Evolutionary conservation across 1,140 invertebrate species (phyloP), one percentile per base, ranked within the genome.

Genomic region (Agrypnia vestita): DNA sequence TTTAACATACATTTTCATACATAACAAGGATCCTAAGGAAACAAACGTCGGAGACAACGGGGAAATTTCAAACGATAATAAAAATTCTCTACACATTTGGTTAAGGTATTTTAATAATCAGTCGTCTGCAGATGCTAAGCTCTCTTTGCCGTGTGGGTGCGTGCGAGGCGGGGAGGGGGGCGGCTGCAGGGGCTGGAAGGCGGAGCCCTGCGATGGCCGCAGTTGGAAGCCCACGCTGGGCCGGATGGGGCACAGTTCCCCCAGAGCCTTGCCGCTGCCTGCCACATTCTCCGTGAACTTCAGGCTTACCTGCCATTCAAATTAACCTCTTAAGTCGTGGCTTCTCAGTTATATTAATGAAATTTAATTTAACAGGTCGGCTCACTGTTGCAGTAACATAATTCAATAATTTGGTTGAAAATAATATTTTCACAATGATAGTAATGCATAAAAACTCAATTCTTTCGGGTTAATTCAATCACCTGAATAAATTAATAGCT

Each of bases 151-250:
- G n/a, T 67, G 19, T 11, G 62, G 62, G 21, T 19, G 62, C 21
- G 25, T 11, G 62, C 43, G 62, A 71, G 87, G 86, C 81, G 88
- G 25, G 1, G 25, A 35, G 25, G 25, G 85, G 81, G 89, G 88
- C 79, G 93, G 92, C 85, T 93, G 92, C 79, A 95, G 90, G 82
- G 94, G 93, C 87, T 95, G 92, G 89, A 96, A 96, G 80, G 95
- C 95, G 55, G 95, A 96, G 80, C 94, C 93, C 80, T 93, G 91
- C 85, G 95, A 96, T 74, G 94, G 94, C 84, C 94, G 93, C 84
- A 96, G 90, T 83, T 95, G 94, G 90, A 95, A 95, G 80, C 91
- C 92, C 86, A 93, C 91, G 84, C 90, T 92, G 62, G 93, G 93
- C 84, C 80, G 80, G 49, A 83, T 83, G 44, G 82, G 82, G 43